Base-by-base conservation (phyloP, 2,113 vertebrate species). In the Chauna torquata region DNA sequence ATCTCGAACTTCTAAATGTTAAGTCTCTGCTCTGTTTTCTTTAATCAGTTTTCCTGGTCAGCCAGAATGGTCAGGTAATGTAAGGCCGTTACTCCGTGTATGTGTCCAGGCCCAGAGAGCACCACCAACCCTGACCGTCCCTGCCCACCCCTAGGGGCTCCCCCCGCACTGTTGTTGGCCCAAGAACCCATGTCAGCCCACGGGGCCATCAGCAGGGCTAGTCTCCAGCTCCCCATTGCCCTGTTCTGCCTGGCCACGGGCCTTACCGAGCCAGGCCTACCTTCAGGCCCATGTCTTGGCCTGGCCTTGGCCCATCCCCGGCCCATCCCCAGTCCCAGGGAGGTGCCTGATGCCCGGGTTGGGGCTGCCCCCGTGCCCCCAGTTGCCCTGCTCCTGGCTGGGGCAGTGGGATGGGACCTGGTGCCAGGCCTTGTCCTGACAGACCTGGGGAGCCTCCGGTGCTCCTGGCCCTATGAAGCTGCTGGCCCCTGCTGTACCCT, bases 391-490 rank as follows among this genome's bases (percentile, higher is more conserved):
- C 28, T 71, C 16, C 65, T 42, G 30, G 11, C 16, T 32, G 20
- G 24, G 17, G n/a, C 0, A 8, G 11, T 55, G 28, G 16, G 45
- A 47, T 0, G 0, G 30, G 3, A 5, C 16, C 36, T 50, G 58
- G 12, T 54, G 16, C 8, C 22, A 20, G 38, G 19, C 3, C 7
- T 23, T 36, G 32, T 13, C 23, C 23, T 65, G 81, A 4, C 5
- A 5, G 28, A 6, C 18, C 32, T 22, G 20, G 27, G 19, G 23
- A 89, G 7, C 2, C 23, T 30, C 23, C 0, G 4, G 1, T 1
- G 16, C 17, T 81, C 10, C 57, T 22, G 52, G 68, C 14, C 44
- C 14, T 8, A 22, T 8, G 44, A 44, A 59, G 12, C 3, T 2
- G 3, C 9, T 2, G 11, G 28, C 30, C 70, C 8, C 2, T 0